Evolutionary conservation across 2,888 invertebrate species (phyloP).

Genomic region (Griposia aprilina): DNA sequence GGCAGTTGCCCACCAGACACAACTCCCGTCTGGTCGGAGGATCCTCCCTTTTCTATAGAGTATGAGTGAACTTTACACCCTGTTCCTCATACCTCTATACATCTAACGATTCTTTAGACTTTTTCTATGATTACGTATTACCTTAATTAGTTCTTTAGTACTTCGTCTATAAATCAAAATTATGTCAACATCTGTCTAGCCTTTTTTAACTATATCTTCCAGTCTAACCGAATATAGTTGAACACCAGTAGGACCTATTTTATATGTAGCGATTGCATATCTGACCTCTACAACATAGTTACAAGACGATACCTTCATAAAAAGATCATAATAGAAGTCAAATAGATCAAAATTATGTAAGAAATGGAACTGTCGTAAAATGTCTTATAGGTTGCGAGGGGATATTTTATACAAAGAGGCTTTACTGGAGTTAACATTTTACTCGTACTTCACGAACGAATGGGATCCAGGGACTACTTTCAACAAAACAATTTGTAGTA

Average conservation of each 20-base stretch:
- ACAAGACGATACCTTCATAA: not conserved
- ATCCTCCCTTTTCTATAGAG: too few relatives aligned
- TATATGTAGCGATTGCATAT: not conserved
- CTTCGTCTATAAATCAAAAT: not conserved
- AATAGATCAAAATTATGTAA: not conserved
- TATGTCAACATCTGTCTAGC: not conserved
- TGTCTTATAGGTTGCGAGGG: not conserved
- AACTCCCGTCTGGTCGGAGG: too few relatives aligned
- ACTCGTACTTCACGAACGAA: slow-evolving; percentile 28
- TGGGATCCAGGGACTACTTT: slow-evolving; percentile 39
- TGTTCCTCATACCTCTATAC: too few relatives aligned
- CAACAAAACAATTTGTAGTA: slow-evolving; percentile 26
- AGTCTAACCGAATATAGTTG: not conserved
- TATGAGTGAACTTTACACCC: too few relatives aligned
- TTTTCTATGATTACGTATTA: not conserved
- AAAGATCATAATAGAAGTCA: not conserved
- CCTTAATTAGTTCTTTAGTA: not conserved
- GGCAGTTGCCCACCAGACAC: too few relatives aligned
- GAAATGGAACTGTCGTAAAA: slow-evolving; percentile 3
- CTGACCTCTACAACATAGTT: not conserved
- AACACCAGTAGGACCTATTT: not conserved
- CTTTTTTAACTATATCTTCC: not conserved
- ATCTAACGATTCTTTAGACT: not conserved
- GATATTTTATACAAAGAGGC: slow-evolving; percentile 22
- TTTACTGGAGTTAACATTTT: slow-evolving; percentile 28